Evolutionary conservation across 2,888 invertebrate genomes (phyloP).

Genomic region (Oligia strigilis): DNA sequence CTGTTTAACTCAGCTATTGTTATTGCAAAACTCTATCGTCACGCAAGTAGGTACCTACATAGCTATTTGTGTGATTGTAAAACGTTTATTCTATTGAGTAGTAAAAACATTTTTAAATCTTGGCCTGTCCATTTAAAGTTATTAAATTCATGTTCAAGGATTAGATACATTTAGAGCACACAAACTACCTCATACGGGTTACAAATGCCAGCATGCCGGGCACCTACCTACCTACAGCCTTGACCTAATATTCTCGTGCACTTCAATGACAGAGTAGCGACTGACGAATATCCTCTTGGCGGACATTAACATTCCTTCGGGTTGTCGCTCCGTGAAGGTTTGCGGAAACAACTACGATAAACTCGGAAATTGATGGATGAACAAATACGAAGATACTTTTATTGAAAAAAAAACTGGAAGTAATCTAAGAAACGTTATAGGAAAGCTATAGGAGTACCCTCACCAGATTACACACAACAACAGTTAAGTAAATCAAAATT

Average conservation of each 20-base stretch:
- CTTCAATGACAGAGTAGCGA: slow-evolving; percentile 27
- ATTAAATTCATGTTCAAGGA: slow-evolving; percentile 1
- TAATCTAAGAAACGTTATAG: background rate
- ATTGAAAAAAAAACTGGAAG: background rate
- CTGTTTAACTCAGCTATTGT: slow-evolving; percentile 44
- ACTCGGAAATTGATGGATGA: slow-evolving; percentile 32
- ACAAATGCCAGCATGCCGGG: background rate
- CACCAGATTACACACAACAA: background rate
- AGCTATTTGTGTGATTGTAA: slow-evolving; percentile 18
- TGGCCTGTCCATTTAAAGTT: background rate
- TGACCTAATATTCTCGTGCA: slow-evolving; percentile 17
- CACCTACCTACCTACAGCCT: background rate
- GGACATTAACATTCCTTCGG: slow-evolving; percentile 57
- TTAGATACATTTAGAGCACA: background rate
- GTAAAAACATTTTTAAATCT: background rate
- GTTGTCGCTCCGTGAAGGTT: slow-evolving; percentile 57
- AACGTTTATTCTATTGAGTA: slow-evolving; percentile 1
- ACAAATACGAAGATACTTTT: slow-evolving; percentile 9
- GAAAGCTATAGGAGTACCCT: background rate
- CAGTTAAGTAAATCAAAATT: too few species aligned
- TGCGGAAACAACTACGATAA: slow-evolving; percentile 51
- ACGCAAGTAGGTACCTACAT: slow-evolving; percentile 5
- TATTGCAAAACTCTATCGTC: slow-evolving; percentile 38
- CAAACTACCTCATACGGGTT: background rate
- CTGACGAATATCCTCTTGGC: slow-evolving; percentile 49